Conservation (phyloP, 2,797 vertebrate genomes). For the Myotis vivesi region DNA sequence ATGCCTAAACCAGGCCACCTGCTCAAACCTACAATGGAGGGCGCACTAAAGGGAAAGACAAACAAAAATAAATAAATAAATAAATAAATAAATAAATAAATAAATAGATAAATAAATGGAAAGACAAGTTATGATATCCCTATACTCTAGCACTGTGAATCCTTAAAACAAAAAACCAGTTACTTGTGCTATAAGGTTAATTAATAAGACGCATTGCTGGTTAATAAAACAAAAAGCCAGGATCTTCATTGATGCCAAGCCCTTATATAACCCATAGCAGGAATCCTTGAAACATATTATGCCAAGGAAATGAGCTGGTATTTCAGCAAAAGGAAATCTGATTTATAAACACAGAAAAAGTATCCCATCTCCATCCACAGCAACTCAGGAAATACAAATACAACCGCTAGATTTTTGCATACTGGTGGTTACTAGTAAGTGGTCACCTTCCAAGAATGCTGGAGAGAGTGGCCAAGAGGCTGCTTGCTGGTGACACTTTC, state of each 20-base stretch:
- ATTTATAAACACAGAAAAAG: background rate
- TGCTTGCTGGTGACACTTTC: background rate
- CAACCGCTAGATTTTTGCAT: background rate
- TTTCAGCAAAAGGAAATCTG: conserved; percentile 17
- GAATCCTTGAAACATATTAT: background rate
- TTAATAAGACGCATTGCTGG: background rate
- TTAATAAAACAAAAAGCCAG: background rate
- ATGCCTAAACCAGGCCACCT: background rate
- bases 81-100: too few species aligned
- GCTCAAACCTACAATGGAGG: background rate
- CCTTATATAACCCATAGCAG: background rate
- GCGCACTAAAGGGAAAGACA: background rate
- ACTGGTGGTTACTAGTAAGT: background rate
- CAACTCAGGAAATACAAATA: background rate
- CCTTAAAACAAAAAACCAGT: background rate
- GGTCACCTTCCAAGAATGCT: background rate
- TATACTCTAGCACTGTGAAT: background rate
- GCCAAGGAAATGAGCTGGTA: background rate
- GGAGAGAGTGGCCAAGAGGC: background rate
- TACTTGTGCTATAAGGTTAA: background rate
- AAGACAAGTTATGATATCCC: background rate
- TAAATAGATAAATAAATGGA: background rate
- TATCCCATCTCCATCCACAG: background rate
- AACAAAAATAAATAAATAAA: background rate
- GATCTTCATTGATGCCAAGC: background rate